These are phyloP conservation scores for Aptenodytes patagonicus DNA, from an alignment of 2,113 vertebrate species.

Conservation along the genomic window DNA sequence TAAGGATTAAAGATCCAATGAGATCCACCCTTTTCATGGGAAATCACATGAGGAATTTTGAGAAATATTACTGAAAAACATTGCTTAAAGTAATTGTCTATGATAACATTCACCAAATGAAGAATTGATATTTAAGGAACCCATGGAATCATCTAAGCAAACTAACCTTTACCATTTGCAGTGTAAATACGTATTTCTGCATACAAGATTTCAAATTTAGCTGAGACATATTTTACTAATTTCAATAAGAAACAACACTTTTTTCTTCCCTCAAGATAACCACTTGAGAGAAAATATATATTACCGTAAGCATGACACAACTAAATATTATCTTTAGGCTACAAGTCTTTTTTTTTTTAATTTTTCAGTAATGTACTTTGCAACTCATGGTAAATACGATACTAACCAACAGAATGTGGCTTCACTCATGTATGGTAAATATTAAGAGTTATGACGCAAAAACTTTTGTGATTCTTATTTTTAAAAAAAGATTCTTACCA, in stretches of 20 bases:
- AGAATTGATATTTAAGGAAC: conserved; percentile 56
- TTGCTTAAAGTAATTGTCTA: conserved; percentile 66
- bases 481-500: neutral
- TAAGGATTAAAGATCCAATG: conserved; percentile 87
- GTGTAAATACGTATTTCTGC: neutral
- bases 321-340: neutral
- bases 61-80: conserved; percentile 75
- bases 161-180: neutral
- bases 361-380: neutral
- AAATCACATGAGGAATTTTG: conserved; percentile 77
- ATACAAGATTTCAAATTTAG: neutral
- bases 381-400: neutral
- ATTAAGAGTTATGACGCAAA: neutral
- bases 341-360: neutral
- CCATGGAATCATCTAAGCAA: neutral
- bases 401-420: neutral
- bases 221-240: neutral
- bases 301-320: neutral
- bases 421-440: neutral
- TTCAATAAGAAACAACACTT: neutral
- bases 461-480: neutral
- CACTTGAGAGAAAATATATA: neutral
- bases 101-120: conserved; percentile 62
- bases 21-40: conserved; percentile 75
- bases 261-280: neutral